A percentile compares a stretch with the other conserved stretches of the same genome.
Conservation (phyloP, 1,140 invertebrate species). For the Diabrotica virgifera region DNA sequence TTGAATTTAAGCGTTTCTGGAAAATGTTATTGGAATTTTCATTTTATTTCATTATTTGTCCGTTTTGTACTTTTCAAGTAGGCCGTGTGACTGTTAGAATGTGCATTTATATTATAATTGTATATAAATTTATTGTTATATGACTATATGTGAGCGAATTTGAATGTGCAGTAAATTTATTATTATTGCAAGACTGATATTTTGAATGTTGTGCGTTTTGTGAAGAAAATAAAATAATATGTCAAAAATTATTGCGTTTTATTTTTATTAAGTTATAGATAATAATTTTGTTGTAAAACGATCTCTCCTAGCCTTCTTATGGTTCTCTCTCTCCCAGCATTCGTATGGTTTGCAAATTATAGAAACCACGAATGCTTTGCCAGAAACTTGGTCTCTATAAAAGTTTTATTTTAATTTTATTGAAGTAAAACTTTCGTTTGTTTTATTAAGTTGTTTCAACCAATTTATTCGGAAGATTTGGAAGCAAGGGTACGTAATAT, state of each 20-base stretch:
- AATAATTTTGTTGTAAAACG: too few relatives aligned
- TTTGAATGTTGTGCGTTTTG: constrained; percentile 39
- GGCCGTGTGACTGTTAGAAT: constrained; percentile 43
- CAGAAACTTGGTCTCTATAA: too few relatives aligned
- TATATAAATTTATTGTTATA: constrained; percentile 21
- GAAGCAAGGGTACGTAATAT: too few relatives aligned
- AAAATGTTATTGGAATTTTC: constrained; percentile 5
- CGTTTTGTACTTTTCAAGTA: constrained; percentile 26
- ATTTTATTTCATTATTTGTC: constrained; percentile 26
- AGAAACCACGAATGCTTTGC: too few relatives aligned
- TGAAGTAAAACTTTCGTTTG: too few relatives aligned
- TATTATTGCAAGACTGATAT: constrained; percentile 43
- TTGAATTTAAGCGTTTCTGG: neutral
- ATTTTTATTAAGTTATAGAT: too few relatives aligned
- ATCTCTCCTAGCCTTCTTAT: too few relatives aligned
- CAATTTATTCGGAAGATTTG: too few relatives aligned
- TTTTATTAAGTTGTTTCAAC: too few relatives aligned
- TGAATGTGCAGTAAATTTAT: constrained; percentile 33
- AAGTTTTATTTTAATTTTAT: too few relatives aligned
- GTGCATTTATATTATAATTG: constrained; percentile 43
- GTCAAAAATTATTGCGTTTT: neutral
- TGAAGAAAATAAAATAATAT: constrained; percentile 32
- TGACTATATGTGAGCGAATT: constrained; percentile 18
- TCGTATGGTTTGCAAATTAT: too few relatives aligned
- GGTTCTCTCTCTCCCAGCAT: too few relatives aligned